Base-by-base conservation (phyloP, 2,888 invertebrate species). In the Calephelis perditalis region DNA sequence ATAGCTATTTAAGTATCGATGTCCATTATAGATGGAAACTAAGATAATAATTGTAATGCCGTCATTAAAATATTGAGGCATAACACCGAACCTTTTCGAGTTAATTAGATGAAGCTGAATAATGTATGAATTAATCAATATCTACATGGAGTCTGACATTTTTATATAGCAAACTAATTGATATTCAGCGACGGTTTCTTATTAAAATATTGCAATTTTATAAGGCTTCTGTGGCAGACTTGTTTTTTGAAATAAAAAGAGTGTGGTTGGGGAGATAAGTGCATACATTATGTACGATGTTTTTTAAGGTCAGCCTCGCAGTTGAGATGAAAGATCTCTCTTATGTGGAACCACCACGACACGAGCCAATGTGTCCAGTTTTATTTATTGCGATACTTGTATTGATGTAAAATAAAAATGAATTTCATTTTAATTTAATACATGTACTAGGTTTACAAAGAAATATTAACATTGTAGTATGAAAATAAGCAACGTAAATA, bases 201-300 rank as follows among this genome's bases (percentile, higher is more conserved):
- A 81, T 82, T 84, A 84, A 84, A 82, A 86, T 85, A 85, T 83
- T 78, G 81, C 81, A 80, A 75, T 84, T 82, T 82, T 82, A 80
- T 83, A 81, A 74, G 73, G 78, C 78, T 79, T 67, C 76, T 73
- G 81, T 74, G 68, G 49, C 61, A 36, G 78, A 85, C 82, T 78
- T 71, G 81, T 86, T 84, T 75, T 72, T 70, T 66, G 66, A 66
- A 72, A 81, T 78, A 81, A 80, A 79, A 79, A 70, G 75, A 77
- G 72, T 72, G 61, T 65, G 70, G 71, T 71, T 71, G 68, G 73
- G 72, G 67, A 70, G 71, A 73, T 65, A 67, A 68, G 65, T 70
- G 72, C 77, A 77, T 82, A 81, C 77, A 81, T 78, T 75, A 75
- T 74, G 62, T 73, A 73, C 71, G 71, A 67, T 72, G 62, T 72